Evolutionary conservation across 2,888 invertebrate species (phyloP).

Genomic region (Dolichopus griseipennis): DNA sequence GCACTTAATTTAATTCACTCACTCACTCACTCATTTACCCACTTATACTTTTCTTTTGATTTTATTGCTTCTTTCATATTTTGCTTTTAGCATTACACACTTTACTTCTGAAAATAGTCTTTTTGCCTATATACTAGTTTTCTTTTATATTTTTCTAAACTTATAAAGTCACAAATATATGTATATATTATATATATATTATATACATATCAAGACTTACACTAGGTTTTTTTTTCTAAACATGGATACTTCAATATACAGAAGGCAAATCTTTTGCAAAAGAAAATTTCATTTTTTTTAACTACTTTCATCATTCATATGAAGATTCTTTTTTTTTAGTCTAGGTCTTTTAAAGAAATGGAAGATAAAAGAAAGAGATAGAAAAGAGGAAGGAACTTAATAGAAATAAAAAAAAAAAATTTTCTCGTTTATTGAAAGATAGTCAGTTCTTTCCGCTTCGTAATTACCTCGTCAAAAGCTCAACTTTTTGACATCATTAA

Average conservation of each 20-base stretch:
- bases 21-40: no score
- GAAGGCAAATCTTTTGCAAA: not conserved
- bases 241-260: not conserved
- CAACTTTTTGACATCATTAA: constrained; percentile 6
- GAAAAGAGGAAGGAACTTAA: no score
- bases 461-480: constrained; percentile 6
- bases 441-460: constrained; percentile 2
- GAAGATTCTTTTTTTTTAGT: no score
- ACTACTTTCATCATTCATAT: not conserved
- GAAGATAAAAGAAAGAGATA: not conserved
- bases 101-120: no score
- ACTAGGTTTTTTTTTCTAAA: not conserved
- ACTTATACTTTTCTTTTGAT: not conserved
- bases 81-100: not conserved
- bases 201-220: not conserved
- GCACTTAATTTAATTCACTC: not conserved
- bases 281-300: not conserved
- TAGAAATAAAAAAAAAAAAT: not conserved
- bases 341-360: no score
- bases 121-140: no score
- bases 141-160: no score
- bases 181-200: not conserved
- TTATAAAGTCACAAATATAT: no score
- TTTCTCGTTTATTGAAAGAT: constrained; percentile 4
- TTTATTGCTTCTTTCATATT: not conserved